Evolutionary conservation across 2,888 invertebrate species (phyloP).

Genomic region (Lithophane ornitopus): DNA sequence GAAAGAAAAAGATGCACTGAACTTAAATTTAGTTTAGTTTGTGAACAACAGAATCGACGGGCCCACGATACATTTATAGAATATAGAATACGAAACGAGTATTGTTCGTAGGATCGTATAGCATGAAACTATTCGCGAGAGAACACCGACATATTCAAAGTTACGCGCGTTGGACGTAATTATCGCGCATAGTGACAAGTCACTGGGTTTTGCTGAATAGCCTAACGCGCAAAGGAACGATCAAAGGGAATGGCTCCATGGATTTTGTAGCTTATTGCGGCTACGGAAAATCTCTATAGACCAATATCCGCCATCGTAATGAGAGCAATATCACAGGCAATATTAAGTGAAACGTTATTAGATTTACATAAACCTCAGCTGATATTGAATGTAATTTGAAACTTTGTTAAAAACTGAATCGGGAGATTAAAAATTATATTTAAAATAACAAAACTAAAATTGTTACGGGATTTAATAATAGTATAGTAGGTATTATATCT

Average conservation of each 20-base stretch:
- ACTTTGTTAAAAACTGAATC: background rate
- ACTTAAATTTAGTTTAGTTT: no score
- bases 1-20: no score
- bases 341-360: conserved; percentile 28
- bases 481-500: background rate
- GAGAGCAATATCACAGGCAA: conserved; percentile 14
- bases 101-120: conserved; percentile 23
- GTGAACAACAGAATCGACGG: no score
- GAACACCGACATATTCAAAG: conserved; percentile 27
- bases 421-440: background rate
- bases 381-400: conserved; percentile 6
- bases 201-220: conserved; percentile 54
- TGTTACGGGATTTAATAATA: background rate
- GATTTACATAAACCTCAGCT: conserved; percentile 24
- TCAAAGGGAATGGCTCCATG: conserved; percentile 48
- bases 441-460: background rate
- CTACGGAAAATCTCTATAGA: conserved; percentile 28
- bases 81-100: conserved; percentile 25
- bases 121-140: conserved; percentile 54
- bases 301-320: conserved; percentile 25
- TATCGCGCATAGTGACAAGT: conserved; percentile 43
- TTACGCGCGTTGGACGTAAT: conserved; percentile 54
- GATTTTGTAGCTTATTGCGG: conserved; percentile 52
- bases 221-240: conserved; percentile 46
- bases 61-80: conserved; percentile 6